Percentiles rank a stretch among this genome's conserved stretches.
Conservation (phyloP, 2,888 invertebrate genomes). For the Apamea monoglypha region DNA sequence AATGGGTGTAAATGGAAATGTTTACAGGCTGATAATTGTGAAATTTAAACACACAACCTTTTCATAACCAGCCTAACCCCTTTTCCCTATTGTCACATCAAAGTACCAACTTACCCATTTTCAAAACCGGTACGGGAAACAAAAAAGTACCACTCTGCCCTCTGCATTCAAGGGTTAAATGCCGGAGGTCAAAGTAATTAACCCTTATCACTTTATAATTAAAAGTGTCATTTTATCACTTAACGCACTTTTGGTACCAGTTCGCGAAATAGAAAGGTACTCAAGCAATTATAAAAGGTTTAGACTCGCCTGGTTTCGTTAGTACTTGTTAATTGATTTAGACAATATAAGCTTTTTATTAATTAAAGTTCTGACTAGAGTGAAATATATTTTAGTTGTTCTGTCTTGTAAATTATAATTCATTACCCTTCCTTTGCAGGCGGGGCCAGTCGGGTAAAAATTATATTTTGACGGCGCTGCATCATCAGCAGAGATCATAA, state of each 20-base stretch:
- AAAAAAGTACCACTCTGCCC: conserved; percentile 36
- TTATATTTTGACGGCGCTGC: too few species aligned
- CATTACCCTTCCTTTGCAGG: neutral
- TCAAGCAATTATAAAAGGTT: conserved; percentile 55
- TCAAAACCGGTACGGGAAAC: conserved; percentile 24
- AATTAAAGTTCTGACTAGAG: neutral
- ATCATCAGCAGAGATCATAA: too few species aligned
- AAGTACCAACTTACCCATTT: conserved; percentile 30
- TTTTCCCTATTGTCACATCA: conserved; percentile 5
- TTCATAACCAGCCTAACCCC: neutral
- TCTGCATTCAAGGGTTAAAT: conserved; percentile 42
- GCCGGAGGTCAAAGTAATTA: conserved; percentile 46
- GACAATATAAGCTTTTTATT: conserved; percentile 24
- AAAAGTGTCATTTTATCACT: conserved; percentile 64
- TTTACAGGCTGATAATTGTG: neutral
- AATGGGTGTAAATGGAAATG: too few species aligned
- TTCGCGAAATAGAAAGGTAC: conserved; percentile 29
- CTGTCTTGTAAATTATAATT: conserved; percentile 15
- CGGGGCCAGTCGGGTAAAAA: neutral
- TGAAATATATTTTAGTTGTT: conserved; percentile 10
- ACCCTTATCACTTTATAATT: conserved; percentile 64
- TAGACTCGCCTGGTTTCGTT: conserved; percentile 34
- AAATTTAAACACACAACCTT: neutral
- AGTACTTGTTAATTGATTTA: conserved; percentile 29
- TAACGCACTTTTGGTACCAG: conserved; percentile 38